Percentiles rank a stretch among this genome's conserved stretches.
These are phyloP conservation scores for Xenentodon cancila DNA, from an alignment of 2,797 vertebrate genomes.

Conservation along the genomic window DNA sequence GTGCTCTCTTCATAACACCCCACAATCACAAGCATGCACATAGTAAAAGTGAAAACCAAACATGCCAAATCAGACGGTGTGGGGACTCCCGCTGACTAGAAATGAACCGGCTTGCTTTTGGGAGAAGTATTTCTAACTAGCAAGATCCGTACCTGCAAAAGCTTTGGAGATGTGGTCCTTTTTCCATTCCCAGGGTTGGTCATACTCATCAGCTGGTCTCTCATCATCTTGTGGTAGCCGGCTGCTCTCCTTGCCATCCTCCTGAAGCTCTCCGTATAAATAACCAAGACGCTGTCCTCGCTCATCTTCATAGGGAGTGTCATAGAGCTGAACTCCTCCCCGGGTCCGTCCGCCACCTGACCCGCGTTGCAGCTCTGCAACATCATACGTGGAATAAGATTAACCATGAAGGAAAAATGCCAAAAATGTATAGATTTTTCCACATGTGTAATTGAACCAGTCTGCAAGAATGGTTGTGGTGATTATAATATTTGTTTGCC, in stretches of 20 bases:
- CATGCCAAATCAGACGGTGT: too few species aligned
- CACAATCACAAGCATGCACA: too few species aligned
- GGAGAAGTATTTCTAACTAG: too few species aligned
- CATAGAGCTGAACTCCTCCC: conserved; percentile 87
- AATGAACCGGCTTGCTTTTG: too few species aligned
- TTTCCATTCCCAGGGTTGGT: conserved; percentile 98
- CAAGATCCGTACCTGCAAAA: conserved; percentile 85
- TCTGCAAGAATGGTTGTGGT: not conserved
- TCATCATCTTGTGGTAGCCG: conserved; percentile 90
- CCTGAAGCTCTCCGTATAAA: conserved; percentile 55
- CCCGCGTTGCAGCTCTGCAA: conserved; percentile 80
- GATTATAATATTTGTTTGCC: not conserved
- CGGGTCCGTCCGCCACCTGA: conserved; percentile 55
- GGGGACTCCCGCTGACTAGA: too few species aligned
- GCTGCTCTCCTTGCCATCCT: conserved; percentile 82
- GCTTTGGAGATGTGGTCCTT: conserved; percentile 94
- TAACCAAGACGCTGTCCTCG: conserved; percentile 51
- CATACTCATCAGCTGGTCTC: conserved; percentile 92
- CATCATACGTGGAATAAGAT: conserved; percentile 11
- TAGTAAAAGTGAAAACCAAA: too few species aligned
- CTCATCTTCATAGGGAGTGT: conserved; percentile 90
- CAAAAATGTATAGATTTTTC: not conserved
- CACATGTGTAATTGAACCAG: not conserved
- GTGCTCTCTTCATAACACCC: too few species aligned
- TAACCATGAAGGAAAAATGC: not conserved